A percentile compares a stretch with the other conserved stretches of the same genome.
Conservation (phyloP, 2,797 vertebrate species). For the Scomberomorus guttatus region DNA sequence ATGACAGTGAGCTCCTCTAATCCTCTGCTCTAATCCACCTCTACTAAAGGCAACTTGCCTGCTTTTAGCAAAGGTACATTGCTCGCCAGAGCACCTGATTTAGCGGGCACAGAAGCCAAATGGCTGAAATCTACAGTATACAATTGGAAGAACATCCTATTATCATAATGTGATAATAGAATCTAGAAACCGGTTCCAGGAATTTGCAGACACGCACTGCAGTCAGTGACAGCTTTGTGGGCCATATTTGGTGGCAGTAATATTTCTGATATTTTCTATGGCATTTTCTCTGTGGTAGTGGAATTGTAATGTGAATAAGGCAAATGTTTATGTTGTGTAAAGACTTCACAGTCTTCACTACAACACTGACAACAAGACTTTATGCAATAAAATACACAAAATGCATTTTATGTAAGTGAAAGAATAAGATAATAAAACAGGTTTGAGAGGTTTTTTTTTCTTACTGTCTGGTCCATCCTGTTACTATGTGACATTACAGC, state of each 20-base stretch:
- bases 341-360: no score
- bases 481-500: constrained; percentile 2
- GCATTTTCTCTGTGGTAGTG: not conserved
- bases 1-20: constrained; percentile 69
- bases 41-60: constrained; percentile 47
- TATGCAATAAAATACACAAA: constrained; percentile 14
- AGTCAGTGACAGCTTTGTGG: constrained; percentile 22
- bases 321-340: not conserved
- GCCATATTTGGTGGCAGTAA: constrained; percentile 15
- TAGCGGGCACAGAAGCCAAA: constrained; percentile 55
- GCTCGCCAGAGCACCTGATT: constrained; percentile 62
- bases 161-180: constrained; percentile 55
- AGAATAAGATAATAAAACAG: not conserved
- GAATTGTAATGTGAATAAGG: not conserved
- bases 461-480: not conserved
- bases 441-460: not conserved
- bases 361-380: not conserved
- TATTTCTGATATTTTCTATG: constrained; percentile 9
- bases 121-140: constrained; percentile 40
- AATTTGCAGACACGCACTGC: constrained; percentile 1
- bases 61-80: constrained; percentile 43
- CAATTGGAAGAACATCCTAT: constrained; percentile 54
- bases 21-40: constrained; percentile 66
- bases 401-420: not conserved
- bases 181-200: not conserved